These are phyloP conservation scores for Sarotherodon lohbergeri DNA, from an alignment of 2,113 vertebrate species.

Conservation along the genomic window DNA sequence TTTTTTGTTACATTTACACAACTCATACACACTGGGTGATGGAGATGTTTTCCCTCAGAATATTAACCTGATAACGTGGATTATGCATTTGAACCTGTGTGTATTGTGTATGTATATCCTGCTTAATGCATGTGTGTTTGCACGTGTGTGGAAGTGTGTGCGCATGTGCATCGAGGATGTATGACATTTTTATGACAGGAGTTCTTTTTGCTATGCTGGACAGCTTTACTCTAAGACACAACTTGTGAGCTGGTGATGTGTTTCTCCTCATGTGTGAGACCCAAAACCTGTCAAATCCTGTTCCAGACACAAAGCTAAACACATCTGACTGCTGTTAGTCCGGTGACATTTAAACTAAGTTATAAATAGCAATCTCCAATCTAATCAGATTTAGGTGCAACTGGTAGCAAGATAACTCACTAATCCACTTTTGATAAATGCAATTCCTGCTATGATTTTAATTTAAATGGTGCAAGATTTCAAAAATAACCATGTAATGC, in stretches of 20 bases:
- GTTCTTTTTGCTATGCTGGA: slow-evolving; percentile 72
- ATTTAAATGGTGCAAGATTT: slow-evolving; percentile 8
- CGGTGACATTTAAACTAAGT: not conserved
- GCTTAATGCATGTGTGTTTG: not conserved
- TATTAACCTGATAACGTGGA: slow-evolving; percentile 51
- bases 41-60: slow-evolving; percentile 51
- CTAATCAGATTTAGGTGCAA: slow-evolving; percentile 40
- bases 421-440: slow-evolving; percentile 1
- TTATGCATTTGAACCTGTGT: slow-evolving; percentile 24
- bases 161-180: not conserved
- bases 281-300: slow-evolving; percentile 41
- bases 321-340: slow-evolving; percentile 46
- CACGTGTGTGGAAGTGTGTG: not conserved
- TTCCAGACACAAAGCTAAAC: slow-evolving; percentile 52
- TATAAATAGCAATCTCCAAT: slow-evolving; percentile 4
- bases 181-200: slow-evolving; percentile 43
- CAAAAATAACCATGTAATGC: not conserved
- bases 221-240: slow-evolving; percentile 68
- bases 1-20: slow-evolving; percentile 72
- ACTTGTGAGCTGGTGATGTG: slow-evolving; percentile 73
- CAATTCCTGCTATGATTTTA: not conserved
- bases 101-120: not conserved
- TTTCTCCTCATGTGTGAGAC: slow-evolving; percentile 54
- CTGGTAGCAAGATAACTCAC: not conserved
- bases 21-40: slow-evolving; percentile 75